Conservation (phyloP, 2,888 invertebrate genomes). For the Troglohyphantes excavatus region DNA sequence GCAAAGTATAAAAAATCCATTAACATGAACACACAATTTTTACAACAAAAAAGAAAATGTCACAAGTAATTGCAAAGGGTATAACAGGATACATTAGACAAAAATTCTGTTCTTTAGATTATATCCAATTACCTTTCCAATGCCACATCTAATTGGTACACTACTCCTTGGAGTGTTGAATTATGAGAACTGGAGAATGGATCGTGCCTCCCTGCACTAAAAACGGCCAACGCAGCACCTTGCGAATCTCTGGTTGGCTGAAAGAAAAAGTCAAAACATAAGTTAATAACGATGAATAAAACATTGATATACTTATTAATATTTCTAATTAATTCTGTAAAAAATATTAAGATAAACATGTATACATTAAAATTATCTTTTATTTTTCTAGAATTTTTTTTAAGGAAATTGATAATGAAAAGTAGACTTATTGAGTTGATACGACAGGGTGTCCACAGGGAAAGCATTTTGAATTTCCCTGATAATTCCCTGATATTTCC, state of each 20-base stretch:
- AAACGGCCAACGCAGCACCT: constrained; percentile 97
- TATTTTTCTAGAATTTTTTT: too few species aligned
- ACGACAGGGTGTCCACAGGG: too few species aligned
- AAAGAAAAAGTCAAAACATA: not conserved
- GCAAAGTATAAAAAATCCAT: not conserved
- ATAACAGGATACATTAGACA: not conserved
- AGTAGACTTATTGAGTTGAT: too few species aligned
- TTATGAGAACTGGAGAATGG: constrained; percentile 93
- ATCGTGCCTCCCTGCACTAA: constrained; percentile 95
- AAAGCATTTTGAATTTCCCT: too few species aligned
- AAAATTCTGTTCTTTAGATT: not conserved
- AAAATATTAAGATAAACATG: too few species aligned
- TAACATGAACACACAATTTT: not conserved
- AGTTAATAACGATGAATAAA: too few species aligned
- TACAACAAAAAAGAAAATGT: not conserved
- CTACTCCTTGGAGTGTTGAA: constrained; percentile 94
- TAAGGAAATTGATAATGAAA: too few species aligned
- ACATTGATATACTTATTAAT: too few species aligned
- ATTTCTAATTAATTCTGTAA: too few species aligned
- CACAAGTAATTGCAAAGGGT: not conserved
- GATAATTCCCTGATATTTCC: too few species aligned
- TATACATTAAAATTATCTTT: too few species aligned
- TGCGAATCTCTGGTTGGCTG: constrained; percentile 94
- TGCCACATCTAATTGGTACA: constrained; percentile 96
- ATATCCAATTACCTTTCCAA: constrained; percentile 86